Evolutionary conservation across 2,113 vertebrate genomes (phyloP).

Genomic region (Mormyrus lacerda): DNA sequence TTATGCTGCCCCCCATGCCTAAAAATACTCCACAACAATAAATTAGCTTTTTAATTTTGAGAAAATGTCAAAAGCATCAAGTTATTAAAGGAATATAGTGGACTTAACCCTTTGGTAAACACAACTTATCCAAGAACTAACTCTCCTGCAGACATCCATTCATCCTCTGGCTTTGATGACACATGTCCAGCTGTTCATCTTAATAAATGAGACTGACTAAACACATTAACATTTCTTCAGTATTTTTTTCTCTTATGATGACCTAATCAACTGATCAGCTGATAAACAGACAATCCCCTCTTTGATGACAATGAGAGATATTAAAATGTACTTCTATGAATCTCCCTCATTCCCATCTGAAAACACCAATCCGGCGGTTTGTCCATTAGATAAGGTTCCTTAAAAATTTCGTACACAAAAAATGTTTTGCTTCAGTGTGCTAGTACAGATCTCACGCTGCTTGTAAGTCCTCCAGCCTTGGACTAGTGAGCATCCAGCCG

Average conservation of each 20-base stretch:
- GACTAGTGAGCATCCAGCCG: background rate
- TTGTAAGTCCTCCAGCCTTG: background rate
- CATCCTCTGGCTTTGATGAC: background rate
- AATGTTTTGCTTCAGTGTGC: background rate
- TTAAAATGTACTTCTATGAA: background rate
- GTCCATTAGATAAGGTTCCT: background rate
- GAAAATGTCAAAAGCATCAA: background rate
- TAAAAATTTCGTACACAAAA: background rate
- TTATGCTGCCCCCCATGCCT: background rate
- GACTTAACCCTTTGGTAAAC: background rate
- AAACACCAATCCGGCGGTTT: background rate
- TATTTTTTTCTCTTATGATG: background rate
- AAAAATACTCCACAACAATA: background rate
- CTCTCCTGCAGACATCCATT: background rate
- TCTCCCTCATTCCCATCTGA: background rate
- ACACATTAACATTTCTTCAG: background rate
- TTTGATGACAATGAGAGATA: background rate
- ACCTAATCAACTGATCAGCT: background rate
- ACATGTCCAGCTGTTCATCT: background rate
- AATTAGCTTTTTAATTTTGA: background rate
- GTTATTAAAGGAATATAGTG: background rate
- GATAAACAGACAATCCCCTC: background rate
- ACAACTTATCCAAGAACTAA: background rate
- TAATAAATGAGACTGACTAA: background rate
- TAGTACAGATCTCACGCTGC: background rate